Base-by-base conservation (phyloP, 30 jellyfish, hydroid and myxozoan genomes). In the Rhopilema esculentum region DNA sequence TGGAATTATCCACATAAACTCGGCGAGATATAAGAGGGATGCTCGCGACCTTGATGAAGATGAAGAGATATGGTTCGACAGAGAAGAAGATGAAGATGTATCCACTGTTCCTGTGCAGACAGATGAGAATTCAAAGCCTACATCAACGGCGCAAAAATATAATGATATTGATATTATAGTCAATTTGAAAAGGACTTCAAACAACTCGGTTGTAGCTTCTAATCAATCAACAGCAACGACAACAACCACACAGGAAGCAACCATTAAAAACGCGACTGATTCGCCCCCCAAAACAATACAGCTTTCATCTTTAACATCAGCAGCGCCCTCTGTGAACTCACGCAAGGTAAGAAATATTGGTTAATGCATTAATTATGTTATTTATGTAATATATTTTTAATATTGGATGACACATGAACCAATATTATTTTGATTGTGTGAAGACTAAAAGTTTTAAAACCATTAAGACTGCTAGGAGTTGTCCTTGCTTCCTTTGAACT, bases 21-120 rank as follows among this genome's bases (percentile, higher is more conserved):
- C 92, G 20, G 30, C 94, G 30, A 89, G 99, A 25, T 85, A 57
- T 66, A 84, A 85, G 27, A 89, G 99, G 68, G 99, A 95, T 57
- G 99, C 94, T 48, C 92, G 99, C 12, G 97, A 82, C 17, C 27
- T 95, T 50, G 99, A 95, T 72, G 97, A 90, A 66, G 97, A 95
- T 82, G 99, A 95, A 82, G 99, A 95, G 96, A 91, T 62, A 27
- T 95, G 97, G 97, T 95, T 95, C 79, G 98, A 86, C 72, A 40
- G 92, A 25, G 98, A 93, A 28, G 99, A 95, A 25, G 99, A 95
- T 69, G 99, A 95, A 15, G 81, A 67, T 8, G 50, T 48, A 27
- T 53, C 84, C 21, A 61, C 83, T 27, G 23, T 27, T n/a, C 67
- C 92, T 6, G 68, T 80, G 15, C 93, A 66, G 69, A 2, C 89